phyloP scores from a whole-genome alignment of 2,888 invertebrate species.

The Microplitis deprimator region DNA sequence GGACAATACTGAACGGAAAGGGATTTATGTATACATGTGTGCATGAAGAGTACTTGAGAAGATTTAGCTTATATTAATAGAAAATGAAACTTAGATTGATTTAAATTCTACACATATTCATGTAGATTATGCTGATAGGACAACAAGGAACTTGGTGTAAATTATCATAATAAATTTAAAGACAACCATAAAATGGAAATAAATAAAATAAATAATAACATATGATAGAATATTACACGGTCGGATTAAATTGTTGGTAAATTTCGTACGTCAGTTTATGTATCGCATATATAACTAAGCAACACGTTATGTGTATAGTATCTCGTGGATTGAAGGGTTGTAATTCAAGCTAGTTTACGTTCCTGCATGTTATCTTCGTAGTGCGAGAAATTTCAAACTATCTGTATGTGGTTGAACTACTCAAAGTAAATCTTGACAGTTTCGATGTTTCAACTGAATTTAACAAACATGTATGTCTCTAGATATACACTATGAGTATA shows the following conservation, averaged over 20 bases:
- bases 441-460: not conserved
- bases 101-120: not conserved
- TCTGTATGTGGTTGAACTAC: conserved; percentile 8
- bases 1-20: not conserved
- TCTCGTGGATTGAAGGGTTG: not conserved
- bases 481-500: too few species aligned
- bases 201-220: not conserved
- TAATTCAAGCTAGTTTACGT: not conserved
- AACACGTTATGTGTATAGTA: not conserved
- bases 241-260: not conserved
- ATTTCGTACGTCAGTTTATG: not conserved
- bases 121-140: not conserved
- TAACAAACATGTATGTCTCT: not conserved
- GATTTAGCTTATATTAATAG: not conserved
- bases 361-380: not conserved
- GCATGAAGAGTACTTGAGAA: not conserved
- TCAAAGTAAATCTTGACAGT: conserved; percentile 10
- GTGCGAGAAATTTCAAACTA: not conserved
- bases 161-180: not conserved
- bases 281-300: conserved; percentile 1
- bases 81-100: not conserved
- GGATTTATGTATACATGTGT: not conserved
- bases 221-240: not conserved
- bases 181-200: not conserved
- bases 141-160: not conserved